Evolutionary conservation across 2,113 vertebrate genomes (phyloP).

Genomic region (Hucho hucho): DNA sequence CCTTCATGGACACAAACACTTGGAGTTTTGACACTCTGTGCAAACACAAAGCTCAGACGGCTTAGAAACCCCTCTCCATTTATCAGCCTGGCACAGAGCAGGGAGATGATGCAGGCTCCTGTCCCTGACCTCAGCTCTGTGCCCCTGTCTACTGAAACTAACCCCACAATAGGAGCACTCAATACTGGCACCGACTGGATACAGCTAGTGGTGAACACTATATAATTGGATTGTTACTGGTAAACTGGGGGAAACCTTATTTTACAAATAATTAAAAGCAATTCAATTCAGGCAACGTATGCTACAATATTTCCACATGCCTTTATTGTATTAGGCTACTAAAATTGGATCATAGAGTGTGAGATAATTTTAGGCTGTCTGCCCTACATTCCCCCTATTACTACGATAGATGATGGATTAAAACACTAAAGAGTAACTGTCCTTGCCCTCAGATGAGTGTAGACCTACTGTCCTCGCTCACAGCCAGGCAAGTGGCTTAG

Average conservation of each 20-base stretch:
- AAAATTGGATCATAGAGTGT: not conserved
- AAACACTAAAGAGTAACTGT: too few species aligned
- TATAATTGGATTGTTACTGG: not conserved
- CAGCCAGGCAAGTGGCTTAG: too few species aligned
- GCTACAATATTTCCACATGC: not conserved
- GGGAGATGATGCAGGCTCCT: constrained; percentile 41
- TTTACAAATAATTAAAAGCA: too few species aligned
- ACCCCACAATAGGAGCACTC: not conserved
- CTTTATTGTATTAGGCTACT: not conserved
- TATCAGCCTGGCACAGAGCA: constrained; percentile 48
- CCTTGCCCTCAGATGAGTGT: not conserved
- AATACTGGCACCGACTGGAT: not conserved
- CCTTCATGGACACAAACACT: constrained; percentile 28
- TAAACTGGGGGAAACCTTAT: too few species aligned
- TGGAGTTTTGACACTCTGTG: constrained; percentile 61
- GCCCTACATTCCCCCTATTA: too few species aligned
- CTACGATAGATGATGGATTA: not conserved
- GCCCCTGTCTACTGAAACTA: not conserved
- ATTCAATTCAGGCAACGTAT: too few species aligned
- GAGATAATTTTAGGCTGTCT: too few species aligned
- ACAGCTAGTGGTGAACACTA: too few species aligned
- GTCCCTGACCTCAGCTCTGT: constrained; percentile 54
- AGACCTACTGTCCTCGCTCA: too few species aligned
- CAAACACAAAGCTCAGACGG: constrained; percentile 69
- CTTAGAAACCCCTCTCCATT: constrained; percentile 56